phyloP scores from a whole-genome alignment of 2,797 vertebrate species.

The Morelia viridis region DNA sequence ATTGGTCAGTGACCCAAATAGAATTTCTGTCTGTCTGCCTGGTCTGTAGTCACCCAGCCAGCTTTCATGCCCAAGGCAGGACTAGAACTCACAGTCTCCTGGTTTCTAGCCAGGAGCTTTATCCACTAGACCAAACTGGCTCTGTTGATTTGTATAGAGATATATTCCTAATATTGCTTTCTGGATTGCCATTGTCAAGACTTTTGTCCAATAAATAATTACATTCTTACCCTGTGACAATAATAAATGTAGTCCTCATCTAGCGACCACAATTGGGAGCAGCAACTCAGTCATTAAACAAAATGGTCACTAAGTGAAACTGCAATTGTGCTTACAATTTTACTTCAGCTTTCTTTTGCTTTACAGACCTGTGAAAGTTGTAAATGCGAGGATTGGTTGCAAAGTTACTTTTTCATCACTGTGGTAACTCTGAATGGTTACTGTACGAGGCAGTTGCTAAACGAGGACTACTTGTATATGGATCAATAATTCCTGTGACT shows the following conservation, averaged over 20 bases:
- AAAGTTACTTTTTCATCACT: background rate
- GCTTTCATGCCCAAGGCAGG: too few relatives aligned
- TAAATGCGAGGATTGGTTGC: background rate
- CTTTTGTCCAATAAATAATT: background rate
- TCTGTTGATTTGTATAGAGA: background rate
- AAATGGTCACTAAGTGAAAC: background rate
- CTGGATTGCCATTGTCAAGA: background rate
- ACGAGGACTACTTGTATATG: background rate
- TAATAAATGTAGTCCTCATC: background rate
- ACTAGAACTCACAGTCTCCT: too few relatives aligned
- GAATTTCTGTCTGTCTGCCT: too few relatives aligned
- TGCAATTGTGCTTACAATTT: background rate
- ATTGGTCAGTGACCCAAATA: too few relatives aligned
- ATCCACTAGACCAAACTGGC: too few relatives aligned
- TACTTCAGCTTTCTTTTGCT: background rate
- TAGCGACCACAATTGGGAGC: background rate
- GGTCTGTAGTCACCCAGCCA: too few relatives aligned
- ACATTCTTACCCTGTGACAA: background rate
- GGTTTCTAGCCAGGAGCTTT: too few relatives aligned
- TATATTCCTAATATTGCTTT: accelerated
- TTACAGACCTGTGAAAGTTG: background rate
- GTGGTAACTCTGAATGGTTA: background rate
- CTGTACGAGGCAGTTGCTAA: background rate
- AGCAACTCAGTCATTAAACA: background rate
- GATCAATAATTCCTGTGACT: background rate